Base-by-base conservation (phyloP, 1,140 invertebrate genomes). In the Archivesica marissinica region DNA sequence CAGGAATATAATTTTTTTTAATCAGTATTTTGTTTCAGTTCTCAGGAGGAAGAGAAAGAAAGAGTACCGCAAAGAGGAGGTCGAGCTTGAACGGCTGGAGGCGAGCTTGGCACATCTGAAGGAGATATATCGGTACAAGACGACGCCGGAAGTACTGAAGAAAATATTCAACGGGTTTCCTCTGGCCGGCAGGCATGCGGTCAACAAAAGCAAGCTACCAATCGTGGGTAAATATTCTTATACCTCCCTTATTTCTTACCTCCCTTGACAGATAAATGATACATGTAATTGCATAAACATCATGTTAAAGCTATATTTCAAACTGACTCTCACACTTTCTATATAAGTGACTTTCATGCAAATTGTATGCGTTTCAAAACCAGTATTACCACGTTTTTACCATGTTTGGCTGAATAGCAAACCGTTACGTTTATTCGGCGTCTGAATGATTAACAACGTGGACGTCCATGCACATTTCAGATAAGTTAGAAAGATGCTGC, bases 121-220 rank as follows among this genome's bases (percentile, higher is more conserved):
- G 25, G 86, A 90, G 52, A 90, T 91, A 30, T 86, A 90, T 44
- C 61, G 86, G 2, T 85, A 88, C 30, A 92, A 92, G 78, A 88
- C 88, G 0, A 86, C 87, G 25, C 81, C 84, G 0, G 90, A 90
- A 50, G 80, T 87, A 4, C 75, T 90, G 17, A 90, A 89, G 59
- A 91, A 92, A 75, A 92, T 92, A 25, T 92, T 90, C 38, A 88
- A 91, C 61, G 85, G 86, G 17, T 59, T 92, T 50, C 90, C 90
- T 7, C 15, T 90, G 0, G 61, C 85, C 13, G 59, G 85, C 0
- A 82, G 84, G 35, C 86, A 87, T 50, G 82, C 78, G 72, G 82
- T 54, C 44, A 85, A 83, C 50, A 83, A 83, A 64, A 70, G 80
- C 17, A 83, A 75, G 30, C 68, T 52, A 33, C 80, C 80, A 0